Percentiles rank a stretch among this genome's conserved stretches.
These are phyloP conservation scores for Plebejus argus DNA, from an alignment of 2,888 invertebrate genomes.

Conservation along the genomic window DNA sequence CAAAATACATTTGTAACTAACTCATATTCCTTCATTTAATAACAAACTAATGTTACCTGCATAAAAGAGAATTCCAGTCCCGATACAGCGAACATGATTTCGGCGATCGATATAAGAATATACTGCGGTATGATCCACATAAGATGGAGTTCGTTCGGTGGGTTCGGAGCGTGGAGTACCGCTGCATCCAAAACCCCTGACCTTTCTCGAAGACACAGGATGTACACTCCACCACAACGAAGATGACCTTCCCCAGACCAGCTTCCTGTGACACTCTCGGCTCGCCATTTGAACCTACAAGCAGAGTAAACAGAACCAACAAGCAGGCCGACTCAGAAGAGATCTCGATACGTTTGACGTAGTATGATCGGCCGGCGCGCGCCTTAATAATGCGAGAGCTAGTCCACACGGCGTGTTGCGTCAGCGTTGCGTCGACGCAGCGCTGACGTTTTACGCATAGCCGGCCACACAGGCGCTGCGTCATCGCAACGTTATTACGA, in stretches of 20 bases:
- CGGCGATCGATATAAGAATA: slow-evolving; percentile 88
- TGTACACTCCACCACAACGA: slow-evolving; percentile 78
- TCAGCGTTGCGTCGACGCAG: no score
- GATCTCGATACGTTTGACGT: no score
- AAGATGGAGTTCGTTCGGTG: slow-evolving; percentile 84
- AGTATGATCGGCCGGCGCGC: no score
- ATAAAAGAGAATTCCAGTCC: slow-evolving; percentile 92
- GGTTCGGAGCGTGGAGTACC: slow-evolving; percentile 81
- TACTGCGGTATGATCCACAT: slow-evolving; percentile 91
- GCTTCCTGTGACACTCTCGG: slow-evolving; percentile 57
- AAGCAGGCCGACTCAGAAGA: no score
- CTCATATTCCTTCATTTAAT: no score
- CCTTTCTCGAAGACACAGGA: slow-evolving; percentile 77
- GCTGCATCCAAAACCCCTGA: slow-evolving; percentile 76
- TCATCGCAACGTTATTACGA: no score
- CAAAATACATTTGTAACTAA: no score
- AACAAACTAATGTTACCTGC: slow-evolving; percentile 60
- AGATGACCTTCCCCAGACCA: slow-evolving; percentile 61
- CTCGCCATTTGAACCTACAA: slow-evolving; percentile 65
- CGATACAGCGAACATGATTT: slow-evolving; percentile 91
- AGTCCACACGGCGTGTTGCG: no score
- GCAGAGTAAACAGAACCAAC: no score
- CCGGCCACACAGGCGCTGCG: no score
- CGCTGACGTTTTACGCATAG: no score
- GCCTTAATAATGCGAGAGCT: no score